These are phyloP conservation scores for Hylaeus anthracinus DNA, from an alignment of 1,140 invertebrate genomes.

Conservation along the genomic window DNA sequence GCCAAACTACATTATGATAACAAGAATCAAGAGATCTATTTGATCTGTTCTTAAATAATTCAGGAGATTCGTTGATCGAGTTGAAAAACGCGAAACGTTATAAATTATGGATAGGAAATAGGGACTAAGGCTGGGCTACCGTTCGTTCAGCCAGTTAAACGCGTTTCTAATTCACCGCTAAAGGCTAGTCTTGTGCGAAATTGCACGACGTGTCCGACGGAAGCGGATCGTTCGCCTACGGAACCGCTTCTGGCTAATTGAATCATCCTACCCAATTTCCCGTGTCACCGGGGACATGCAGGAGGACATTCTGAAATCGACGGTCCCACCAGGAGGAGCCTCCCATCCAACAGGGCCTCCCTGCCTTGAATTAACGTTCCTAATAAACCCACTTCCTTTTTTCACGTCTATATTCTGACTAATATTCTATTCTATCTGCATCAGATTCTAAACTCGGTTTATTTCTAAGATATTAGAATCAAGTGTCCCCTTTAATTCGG, in stretches of 20 bases:
- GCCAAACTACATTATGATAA: too few relatives aligned
- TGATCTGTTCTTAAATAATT: too few relatives aligned
- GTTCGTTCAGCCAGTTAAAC: constrained; percentile 17
- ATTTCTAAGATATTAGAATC: too few relatives aligned
- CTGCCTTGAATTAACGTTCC: neutral
- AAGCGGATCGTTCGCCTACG: constrained; percentile 54
- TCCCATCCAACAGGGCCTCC: neutral
- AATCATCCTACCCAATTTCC: constrained; percentile 69
- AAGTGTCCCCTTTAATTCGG: too few relatives aligned
- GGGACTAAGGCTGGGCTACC: neutral
- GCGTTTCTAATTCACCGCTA: constrained; percentile 43
- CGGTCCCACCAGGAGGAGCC: neutral
- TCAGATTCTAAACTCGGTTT: too few relatives aligned
- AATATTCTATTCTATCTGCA: neutral
- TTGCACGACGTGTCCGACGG: constrained; percentile 40
- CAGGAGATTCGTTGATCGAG: neutral
- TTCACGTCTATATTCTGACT: neutral
- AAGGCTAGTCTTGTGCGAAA: constrained; percentile 51
- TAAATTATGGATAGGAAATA: neutral
- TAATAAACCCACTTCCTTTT: neutral
- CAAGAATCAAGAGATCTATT: too few relatives aligned
- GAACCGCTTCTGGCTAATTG: constrained; percentile 59
- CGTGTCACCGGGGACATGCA: constrained; percentile 40
- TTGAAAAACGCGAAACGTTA: too few relatives aligned
- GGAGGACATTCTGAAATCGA: neutral